Evolutionary conservation across 2,888 invertebrate species (phyloP).

Genomic region (Brenthis hecate): DNA sequence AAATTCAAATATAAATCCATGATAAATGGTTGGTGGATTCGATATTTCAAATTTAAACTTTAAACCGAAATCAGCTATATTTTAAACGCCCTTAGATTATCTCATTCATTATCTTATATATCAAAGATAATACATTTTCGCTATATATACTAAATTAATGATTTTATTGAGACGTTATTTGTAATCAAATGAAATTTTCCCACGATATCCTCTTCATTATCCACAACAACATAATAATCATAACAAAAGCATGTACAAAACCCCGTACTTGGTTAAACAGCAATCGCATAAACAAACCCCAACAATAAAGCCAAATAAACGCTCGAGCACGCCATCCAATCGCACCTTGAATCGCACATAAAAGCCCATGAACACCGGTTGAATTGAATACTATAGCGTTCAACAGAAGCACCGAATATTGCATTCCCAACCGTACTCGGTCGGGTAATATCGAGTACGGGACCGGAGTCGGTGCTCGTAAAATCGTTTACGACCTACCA

Average conservation of each 20-base stretch:
- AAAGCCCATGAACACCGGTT: constrained; percentile 79
- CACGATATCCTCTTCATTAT: constrained; percentile 68
- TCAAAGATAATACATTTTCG: background rate
- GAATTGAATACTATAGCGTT: constrained; percentile 77
- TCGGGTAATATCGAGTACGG: constrained; percentile 77
- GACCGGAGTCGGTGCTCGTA: constrained; percentile 79
- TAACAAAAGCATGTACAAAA: constrained; percentile 79
- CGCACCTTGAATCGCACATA: constrained; percentile 83
- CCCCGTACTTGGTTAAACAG: constrained; percentile 81
- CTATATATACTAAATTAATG: background rate
- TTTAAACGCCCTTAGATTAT: constrained; percentile 3
- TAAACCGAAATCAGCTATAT: constrained; percentile 37
- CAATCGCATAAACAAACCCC: constrained; percentile 83
- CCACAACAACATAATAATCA: constrained; percentile 78
- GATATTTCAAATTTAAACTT: constrained; percentile 65
- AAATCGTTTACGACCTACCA: constrained; percentile 82
- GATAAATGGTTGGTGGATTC: constrained; percentile 75
- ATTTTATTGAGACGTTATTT: background rate
- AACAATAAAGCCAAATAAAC: constrained; percentile 83
- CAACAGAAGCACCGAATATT: constrained; percentile 77
- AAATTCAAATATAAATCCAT: constrained; percentile 78
- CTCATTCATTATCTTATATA: background rate
- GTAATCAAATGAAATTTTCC: constrained; percentile 50
- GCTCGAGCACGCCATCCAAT: constrained; percentile 81
- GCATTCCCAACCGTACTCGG: constrained; percentile 75